Percentiles rank a stretch among this genome's conserved stretches.
Evolutionary conservation across 2,888 invertebrate species (phyloP).

Genomic region (Buathra laborator): DNA sequence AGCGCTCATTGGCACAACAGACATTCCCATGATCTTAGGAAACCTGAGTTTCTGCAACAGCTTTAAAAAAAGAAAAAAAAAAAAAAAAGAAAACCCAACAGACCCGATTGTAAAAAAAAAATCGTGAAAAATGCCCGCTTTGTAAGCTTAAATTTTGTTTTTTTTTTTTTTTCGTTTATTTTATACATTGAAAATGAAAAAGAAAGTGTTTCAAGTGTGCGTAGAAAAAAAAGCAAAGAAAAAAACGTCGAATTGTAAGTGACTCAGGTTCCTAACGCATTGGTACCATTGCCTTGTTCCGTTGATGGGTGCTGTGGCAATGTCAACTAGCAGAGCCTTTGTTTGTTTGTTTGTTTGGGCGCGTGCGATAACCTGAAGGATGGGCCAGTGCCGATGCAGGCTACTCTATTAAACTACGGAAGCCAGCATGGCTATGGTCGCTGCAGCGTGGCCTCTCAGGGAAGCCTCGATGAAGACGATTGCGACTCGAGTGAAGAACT

Average conservation of each 20-base stretch:
- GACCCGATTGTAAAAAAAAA: not conserved
- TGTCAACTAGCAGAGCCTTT: conserved; percentile 83
- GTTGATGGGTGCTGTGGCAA: conserved; percentile 81
- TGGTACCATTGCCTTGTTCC: conserved; percentile 77
- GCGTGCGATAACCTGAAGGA: conserved; percentile 81
- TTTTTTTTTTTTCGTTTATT: conserved; percentile 2
- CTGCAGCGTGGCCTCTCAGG: conserved; percentile 83
- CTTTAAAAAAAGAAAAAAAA: not conserved
- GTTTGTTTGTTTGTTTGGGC: conserved; percentile 83
- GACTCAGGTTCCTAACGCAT: conserved; percentile 60
- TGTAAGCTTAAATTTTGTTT: not conserved
- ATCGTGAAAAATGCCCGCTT: conserved; percentile 5
- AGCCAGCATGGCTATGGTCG: conserved; percentile 83
- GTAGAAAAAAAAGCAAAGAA: conserved; percentile 34
- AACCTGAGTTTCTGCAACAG: conserved; percentile 49
- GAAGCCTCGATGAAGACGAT: conserved; percentile 84
- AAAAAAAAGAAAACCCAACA: not conserved
- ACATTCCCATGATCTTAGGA: conserved; percentile 47
- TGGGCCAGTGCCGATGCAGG: conserved; percentile 81
- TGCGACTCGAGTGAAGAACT: conserved; percentile 85
- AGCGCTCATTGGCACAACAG: conserved; percentile 60
- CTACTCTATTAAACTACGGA: conserved; percentile 83
- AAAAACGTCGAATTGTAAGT: conserved; percentile 20
- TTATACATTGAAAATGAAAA: not conserved
- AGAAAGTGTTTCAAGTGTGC: conserved; percentile 14